Percentiles rank a stretch among this genome's conserved stretches.
These are phyloP conservation scores for Gadopsis bispinosus DNA, from an alignment of 2,797 vertebrate species.

Conservation along the genomic window DNA sequence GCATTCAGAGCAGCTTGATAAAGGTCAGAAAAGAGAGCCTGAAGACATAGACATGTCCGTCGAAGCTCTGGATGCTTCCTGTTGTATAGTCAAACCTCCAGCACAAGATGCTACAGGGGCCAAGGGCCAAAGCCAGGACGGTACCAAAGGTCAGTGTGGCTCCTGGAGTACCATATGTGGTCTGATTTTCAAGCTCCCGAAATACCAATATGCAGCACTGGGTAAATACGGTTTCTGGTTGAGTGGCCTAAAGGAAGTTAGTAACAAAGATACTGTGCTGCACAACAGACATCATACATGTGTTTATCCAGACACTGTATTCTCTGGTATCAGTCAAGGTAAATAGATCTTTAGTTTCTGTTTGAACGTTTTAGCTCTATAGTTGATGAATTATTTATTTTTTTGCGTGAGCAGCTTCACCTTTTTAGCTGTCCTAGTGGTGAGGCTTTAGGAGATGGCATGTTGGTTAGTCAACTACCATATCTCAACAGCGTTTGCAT, in stretches of 20 bases:
- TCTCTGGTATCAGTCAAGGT: neutral
- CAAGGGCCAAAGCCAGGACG: conserved; percentile 38
- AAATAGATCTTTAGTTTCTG: too few species aligned
- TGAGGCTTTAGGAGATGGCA: too few species aligned
- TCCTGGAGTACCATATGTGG: neutral
- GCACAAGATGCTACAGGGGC: conserved; percentile 1
- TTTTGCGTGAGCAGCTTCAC: too few species aligned
- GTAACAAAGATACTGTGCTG: neutral
- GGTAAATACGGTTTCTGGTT: neutral
- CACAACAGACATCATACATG: neutral
- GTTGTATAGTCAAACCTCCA: conserved; percentile 15
- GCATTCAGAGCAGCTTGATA: conserved; percentile 28
- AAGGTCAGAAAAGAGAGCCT: conserved; percentile 11
- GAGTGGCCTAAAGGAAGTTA: neutral
- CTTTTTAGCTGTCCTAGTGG: too few species aligned
- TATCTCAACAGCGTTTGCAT: too few species aligned
- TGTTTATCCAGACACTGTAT: neutral
- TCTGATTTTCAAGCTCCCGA: neutral
- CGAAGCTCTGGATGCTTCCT: conserved; percentile 54
- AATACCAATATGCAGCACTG: neutral
- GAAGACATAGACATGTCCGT: conserved; percentile 62
- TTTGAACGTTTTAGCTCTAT: too few species aligned
- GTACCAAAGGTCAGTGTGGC: conserved; percentile 58
- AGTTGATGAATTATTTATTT: too few species aligned
- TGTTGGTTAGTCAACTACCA: too few species aligned